These are phyloP conservation scores for Megalops atlanticus DNA, from an alignment of 2,113 vertebrate species.

Conservation along the genomic window DNA sequence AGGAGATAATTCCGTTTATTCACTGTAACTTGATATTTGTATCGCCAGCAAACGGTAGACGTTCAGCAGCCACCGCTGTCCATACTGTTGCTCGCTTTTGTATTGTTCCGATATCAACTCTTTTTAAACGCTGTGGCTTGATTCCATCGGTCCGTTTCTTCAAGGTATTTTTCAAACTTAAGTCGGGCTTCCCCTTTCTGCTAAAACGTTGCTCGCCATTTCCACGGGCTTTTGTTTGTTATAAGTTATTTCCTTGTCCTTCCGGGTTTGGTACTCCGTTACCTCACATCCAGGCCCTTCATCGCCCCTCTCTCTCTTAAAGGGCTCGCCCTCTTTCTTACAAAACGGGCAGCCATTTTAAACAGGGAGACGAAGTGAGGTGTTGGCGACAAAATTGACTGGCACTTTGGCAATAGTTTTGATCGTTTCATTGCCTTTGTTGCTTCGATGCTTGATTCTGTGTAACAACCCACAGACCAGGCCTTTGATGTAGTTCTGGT, in stretches of 20 bases:
- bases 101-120: background rate
- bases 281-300: constrained; percentile 15
- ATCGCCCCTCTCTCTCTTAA: constrained; percentile 19
- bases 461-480: background rate
- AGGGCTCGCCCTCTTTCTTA: background rate
- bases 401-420: too few species aligned
- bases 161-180: constrained; percentile 29
- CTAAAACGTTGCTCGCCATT: constrained; percentile 25
- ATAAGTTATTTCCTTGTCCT: constrained; percentile 36
- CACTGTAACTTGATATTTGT: background rate
- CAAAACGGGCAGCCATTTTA: background rate
- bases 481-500: background rate
- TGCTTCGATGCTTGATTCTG: background rate
- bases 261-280: constrained; percentile 48
- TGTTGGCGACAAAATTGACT: too few species aligned
- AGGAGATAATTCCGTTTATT: background rate
- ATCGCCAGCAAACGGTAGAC: background rate
- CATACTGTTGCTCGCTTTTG: background rate
- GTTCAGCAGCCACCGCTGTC: background rate
- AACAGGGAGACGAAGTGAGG: background rate
- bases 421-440: background rate
- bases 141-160: constrained; percentile 52
- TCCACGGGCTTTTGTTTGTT: constrained; percentile 47
- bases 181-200: constrained; percentile 22
- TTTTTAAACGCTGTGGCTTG: background rate